Base-by-base conservation (phyloP, 1,140 invertebrate genomes). In the Macrosteles quadrilineatus region DNA sequence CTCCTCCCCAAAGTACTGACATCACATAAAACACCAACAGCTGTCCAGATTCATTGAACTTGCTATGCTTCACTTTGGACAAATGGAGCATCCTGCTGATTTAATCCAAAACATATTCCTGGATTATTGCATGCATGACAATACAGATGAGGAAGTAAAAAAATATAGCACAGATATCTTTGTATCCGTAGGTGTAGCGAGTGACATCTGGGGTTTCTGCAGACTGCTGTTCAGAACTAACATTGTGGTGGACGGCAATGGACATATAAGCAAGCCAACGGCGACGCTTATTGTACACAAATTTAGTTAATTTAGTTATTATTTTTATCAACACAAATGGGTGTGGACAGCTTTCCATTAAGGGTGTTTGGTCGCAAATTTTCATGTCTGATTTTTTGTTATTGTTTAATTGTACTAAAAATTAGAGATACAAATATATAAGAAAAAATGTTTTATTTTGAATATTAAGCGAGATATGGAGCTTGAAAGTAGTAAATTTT, bases 31-130 rank as follows among this genome's bases (percentile, higher is more conserved):
- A 99, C 9, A 93, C 84, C 50, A 97, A 80, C 69, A 98, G 83
- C 79, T 99, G 98, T 27, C 96, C 96, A 75, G 96, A 98, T 82
- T 98, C 97, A 80, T 98, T 98, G 78, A 99, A 98, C 76, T 96
- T 93, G 73, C 93, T 93, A 76, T 98, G 86, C 78, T 98, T 97
- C 45, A 95, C 93, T 81, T 99, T 99, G 19, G 96, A 98, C 29
- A 99, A 82, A 80, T 99, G 96, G 72, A 99, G 86, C 79, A 94
- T 95, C 74, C 97, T 91, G 74, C 96, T 97, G 73, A 98, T 85
- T 95, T 98, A 94, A 85, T 98, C 96, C 68, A 99, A 86, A 74
- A 96, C 82, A 82, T 98, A 98, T 83, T 99, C 96, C 82, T 99
- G 97, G 67, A 98, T 88, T 69, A 98, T 95, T 62, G 96, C 97